phyloP scores from a whole-genome alignment of 2,888 invertebrate genomes.

The Dermolepida albohirtum region DNA sequence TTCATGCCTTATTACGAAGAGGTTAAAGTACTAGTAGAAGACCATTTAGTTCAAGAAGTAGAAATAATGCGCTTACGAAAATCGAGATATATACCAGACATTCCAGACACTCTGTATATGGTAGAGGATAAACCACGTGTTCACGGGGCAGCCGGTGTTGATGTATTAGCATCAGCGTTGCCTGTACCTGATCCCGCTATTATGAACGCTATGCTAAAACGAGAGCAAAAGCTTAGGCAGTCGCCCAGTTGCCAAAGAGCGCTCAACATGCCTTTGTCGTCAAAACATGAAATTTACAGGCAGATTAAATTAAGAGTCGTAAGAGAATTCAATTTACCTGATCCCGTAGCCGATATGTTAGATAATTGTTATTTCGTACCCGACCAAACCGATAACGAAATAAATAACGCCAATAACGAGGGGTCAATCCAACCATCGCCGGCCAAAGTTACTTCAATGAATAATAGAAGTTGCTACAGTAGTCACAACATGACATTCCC shows the following conservation, averaged over 20 bases:
- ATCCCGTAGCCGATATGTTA: conserved; percentile 84
- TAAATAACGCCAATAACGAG: conserved; percentile 51
- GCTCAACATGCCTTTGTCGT: conserved; percentile 78
- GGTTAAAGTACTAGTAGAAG: conserved; percentile 88
- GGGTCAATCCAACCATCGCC: conserved; percentile 65
- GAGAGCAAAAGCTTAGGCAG: conserved; percentile 85
- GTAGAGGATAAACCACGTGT: conserved; percentile 72
- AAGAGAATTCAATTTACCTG: conserved; percentile 93
- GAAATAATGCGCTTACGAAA: conserved; percentile 74
- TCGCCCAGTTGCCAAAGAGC: conserved; percentile 85
- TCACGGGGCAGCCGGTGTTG: conserved; percentile 69
- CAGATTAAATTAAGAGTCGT: conserved; percentile 90
- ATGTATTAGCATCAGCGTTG: conserved; percentile 74
- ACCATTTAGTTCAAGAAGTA: conserved; percentile 83
- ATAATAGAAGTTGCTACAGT: conserved; percentile 66
- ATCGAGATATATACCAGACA: conserved; percentile 79
- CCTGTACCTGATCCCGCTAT: conserved; percentile 84
- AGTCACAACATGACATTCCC: conserved; percentile 73
- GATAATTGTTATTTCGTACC: conserved; percentile 67
- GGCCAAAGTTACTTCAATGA: conserved; percentile 54
- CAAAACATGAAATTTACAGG: conserved; percentile 80
- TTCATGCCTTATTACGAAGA: conserved; percentile 97
- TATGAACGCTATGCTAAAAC: conserved; percentile 83
- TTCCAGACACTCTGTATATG: conserved; percentile 96
- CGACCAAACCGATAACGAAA: conserved; percentile 60